A percentile compares a stretch with the other conserved stretches of the same genome.
These are phyloP conservation scores for Laothoe populi DNA, from an alignment of 2,888 invertebrate genomes.

Conservation along the genomic window DNA sequence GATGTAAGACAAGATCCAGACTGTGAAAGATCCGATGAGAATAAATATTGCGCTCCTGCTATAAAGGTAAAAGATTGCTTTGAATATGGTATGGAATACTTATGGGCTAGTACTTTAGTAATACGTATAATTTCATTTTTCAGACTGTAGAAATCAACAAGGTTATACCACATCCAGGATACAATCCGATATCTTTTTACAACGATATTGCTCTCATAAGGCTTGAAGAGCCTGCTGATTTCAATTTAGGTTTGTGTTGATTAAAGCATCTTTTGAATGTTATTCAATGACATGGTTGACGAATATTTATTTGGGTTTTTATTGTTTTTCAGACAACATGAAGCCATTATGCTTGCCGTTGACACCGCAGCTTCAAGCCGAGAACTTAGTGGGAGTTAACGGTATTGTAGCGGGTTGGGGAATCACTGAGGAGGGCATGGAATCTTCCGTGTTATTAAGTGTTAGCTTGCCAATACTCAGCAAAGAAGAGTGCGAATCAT, in stretches of 20 bases:
- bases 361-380: conserved; percentile 46
- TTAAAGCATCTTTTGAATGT: background rate
- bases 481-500: conserved; percentile 31
- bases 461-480: conserved; percentile 56
- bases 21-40: conserved; percentile 34
- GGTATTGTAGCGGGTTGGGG: conserved; percentile 83
- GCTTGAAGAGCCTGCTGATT: conserved; percentile 65
- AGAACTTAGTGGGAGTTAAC: conserved; percentile 47
- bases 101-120: no score
- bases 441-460: conserved; percentile 66
- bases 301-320: background rate
- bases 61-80: conserved; percentile 8
- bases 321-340: conserved; percentile 51
- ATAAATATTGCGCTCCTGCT: conserved; percentile 25
- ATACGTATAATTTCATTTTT: background rate
- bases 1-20: conserved; percentile 62
- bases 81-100: no score
- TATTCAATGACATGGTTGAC: background rate
- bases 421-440: conserved; percentile 67
- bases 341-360: conserved; percentile 78
- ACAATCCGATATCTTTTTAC: conserved; percentile 51
- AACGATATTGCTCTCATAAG: conserved; percentile 85
- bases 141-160: conserved; percentile 31
- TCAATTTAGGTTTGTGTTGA: conserved; percentile 41
- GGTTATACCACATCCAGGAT: conserved; percentile 78